phyloP scores from a whole-genome alignment of 30 jellyfish, hydroid and myxozoan genomes.

The Rhopilema esculentum region DNA sequence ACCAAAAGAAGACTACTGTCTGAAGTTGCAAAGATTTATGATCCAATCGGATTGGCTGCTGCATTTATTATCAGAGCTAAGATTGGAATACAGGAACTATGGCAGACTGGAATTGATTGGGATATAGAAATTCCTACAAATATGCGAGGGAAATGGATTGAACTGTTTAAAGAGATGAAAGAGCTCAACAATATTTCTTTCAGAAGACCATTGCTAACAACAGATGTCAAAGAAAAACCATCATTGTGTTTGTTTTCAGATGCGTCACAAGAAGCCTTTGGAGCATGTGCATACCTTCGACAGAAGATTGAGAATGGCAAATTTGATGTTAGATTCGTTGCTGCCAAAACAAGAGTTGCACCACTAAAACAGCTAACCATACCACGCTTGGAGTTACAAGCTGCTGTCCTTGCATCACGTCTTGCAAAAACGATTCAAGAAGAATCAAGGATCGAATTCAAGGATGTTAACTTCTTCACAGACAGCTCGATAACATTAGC shows the following conservation, averaged over 20 bases:
- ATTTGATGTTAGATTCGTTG: conserved; percentile 39
- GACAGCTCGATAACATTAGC: conserved; percentile 63
- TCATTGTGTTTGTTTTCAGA: conserved; percentile 50
- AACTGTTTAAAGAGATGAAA: conserved; percentile 63
- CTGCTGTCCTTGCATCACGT: conserved; percentile 78
- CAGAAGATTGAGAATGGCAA: conserved; percentile 54
- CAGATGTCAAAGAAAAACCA: conserved; percentile 67
- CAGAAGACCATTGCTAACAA: conserved; percentile 54
- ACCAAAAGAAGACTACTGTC: conserved; percentile 67
- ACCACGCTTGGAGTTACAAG: conserved; percentile 74
- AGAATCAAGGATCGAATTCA: conserved; percentile 58
- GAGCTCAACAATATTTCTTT: conserved; percentile 57
- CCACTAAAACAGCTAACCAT: conserved; percentile 67
- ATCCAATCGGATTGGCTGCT: conserved; percentile 76
- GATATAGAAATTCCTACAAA: conserved; percentile 42
- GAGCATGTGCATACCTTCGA: conserved; percentile 81
- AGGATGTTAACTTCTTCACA: conserved; percentile 42
- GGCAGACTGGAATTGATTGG: conserved; percentile 69
- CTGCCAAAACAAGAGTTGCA: conserved; percentile 77
- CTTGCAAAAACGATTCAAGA: conserved; percentile 47
- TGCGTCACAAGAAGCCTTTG: conserved; percentile 75
- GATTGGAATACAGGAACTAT: conserved; percentile 58
- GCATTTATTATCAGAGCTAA: conserved; percentile 66
- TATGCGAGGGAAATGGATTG: conserved; percentile 42
- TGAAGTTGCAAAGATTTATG: conserved; percentile 67